Evolutionary conservation across 1,140 invertebrate genomes (phyloP).

Genomic region (Aphaenogaster ashmeadi): DNA sequence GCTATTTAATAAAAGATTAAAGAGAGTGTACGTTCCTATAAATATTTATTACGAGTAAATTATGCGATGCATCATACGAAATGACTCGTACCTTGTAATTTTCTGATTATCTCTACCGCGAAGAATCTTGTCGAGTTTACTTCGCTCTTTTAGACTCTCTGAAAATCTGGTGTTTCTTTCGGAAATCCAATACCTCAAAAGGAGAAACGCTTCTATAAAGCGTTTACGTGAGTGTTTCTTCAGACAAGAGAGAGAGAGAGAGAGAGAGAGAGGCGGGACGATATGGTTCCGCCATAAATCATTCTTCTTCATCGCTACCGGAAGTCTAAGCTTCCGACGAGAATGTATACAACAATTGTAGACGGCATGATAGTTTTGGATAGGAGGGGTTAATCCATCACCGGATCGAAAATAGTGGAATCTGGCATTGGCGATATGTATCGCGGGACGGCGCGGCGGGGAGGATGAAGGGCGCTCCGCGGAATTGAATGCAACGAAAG

Average conservation of each 20-base stretch:
- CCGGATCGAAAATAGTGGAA: constrained; percentile 50
- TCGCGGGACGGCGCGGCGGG: not conserved
- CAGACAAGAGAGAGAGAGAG: constrained; percentile 10
- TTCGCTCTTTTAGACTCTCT: not conserved
- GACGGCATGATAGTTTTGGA: constrained; percentile 50
- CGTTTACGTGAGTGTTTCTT: constrained; percentile 31
- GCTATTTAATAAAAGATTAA: not conserved
- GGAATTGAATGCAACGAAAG: constrained; percentile 46
- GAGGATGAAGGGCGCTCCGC: not conserved
- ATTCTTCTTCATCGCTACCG: constrained; percentile 52
- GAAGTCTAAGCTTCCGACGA: constrained; percentile 45
- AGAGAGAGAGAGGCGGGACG: not conserved
- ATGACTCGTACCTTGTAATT: not conserved
- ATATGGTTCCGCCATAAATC: constrained; percentile 38
- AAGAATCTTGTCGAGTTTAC: not conserved
- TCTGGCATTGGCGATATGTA: constrained; percentile 51
- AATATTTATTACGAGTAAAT: not conserved
- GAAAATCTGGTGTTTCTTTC: constrained; percentile 18
- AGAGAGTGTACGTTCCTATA: not conserved
- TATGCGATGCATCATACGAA: too few species aligned
- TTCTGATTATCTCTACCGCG: not conserved
- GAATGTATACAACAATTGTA: constrained; percentile 28
- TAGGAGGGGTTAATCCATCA: constrained; percentile 56
- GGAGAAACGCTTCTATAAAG: constrained; percentile 6
- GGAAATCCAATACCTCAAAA: constrained; percentile 28